Evolutionary conservation across 2,888 invertebrate genomes (phyloP).

Genomic region (Cepaea hortensis): DNA sequence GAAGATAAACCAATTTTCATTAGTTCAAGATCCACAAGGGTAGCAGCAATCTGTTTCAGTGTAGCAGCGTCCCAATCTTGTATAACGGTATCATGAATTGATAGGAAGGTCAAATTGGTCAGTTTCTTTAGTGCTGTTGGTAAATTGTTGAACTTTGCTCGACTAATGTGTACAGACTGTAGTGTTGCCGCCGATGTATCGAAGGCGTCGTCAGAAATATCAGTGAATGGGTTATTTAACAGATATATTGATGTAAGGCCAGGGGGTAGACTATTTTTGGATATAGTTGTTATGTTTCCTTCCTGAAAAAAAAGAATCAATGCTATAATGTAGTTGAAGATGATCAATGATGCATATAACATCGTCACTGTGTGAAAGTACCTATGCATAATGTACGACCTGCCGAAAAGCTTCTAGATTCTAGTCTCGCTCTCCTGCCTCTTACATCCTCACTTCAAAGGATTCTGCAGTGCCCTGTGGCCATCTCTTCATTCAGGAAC

Average conservation of each 20-base stretch:
- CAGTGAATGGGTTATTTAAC: not conserved
- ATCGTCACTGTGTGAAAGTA: too few relatives aligned
- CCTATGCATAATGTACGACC: too few relatives aligned
- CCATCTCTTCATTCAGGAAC: too few relatives aligned
- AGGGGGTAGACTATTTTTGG: not conserved
- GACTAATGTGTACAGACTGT: not conserved
- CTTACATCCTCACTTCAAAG: too few relatives aligned
- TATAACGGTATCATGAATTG: not conserved
- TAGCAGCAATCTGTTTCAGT: not conserved
- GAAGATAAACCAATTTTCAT: not conserved
- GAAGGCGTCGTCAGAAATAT: not conserved
- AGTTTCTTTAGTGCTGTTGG: not conserved
- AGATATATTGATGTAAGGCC: not conserved
- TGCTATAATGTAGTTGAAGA: too few relatives aligned
- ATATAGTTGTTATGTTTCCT: not conserved
- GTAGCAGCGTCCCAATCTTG: not conserved
- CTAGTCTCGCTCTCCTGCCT: too few relatives aligned
- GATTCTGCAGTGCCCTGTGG: too few relatives aligned
- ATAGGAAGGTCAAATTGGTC: not conserved
- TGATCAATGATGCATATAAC: too few relatives aligned
- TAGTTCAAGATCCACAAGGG: not conserved
- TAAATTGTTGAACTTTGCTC: not conserved
- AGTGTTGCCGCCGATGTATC: not conserved
- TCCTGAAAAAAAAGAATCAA: not conserved
- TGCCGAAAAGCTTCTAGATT: too few relatives aligned